phyloP scores from a whole-genome alignment of 1,140 invertebrate genomes.

The Stegodyphus mimosarum region DNA sequence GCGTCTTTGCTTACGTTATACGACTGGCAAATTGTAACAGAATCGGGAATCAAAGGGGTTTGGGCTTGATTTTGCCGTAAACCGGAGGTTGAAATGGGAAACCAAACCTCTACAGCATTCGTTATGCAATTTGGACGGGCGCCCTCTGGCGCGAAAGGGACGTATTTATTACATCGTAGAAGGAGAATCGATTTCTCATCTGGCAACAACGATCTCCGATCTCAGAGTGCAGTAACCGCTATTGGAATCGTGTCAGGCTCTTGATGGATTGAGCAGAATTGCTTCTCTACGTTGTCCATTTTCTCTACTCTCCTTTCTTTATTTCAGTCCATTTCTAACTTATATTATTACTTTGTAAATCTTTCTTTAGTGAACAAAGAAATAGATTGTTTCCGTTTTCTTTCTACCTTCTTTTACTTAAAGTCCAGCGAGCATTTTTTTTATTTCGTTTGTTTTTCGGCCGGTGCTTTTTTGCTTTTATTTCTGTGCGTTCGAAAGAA shows the following conservation, averaged over 20 bases:
- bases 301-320: slow-evolving; percentile 12
- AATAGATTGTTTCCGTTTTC: slow-evolving; percentile 53
- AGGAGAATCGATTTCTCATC: slow-evolving; percentile 55
- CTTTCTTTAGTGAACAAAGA: slow-evolving; percentile 52
- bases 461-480: neutral
- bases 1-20: too few relatives aligned
- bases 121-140: slow-evolving; percentile 4
- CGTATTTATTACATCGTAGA: slow-evolving; percentile 59
- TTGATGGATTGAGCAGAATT: slow-evolving; percentile 51
- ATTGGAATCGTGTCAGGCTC: slow-evolving; percentile 52
- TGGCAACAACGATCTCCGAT: slow-evolving; percentile 54
- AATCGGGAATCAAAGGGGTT: too few relatives aligned
- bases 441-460: neutral
- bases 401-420: slow-evolving; percentile 21
- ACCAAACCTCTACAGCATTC: neutral
- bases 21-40: too few relatives aligned
- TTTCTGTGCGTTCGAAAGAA: neutral
- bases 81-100: too few relatives aligned
- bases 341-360: slow-evolving; percentile 57
- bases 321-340: slow-evolving; percentile 52
- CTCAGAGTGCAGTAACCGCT: slow-evolving; percentile 47
- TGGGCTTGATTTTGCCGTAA: too few relatives aligned
- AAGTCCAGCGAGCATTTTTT: neutral
- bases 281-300: slow-evolving; percentile 14
- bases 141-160: slow-evolving; percentile 7